A percentile compares a stretch with the other conserved stretches of the same genome.
Evolutionary conservation across 2,797 vertebrate species (phyloP).

Genomic region (Halcyon badia): DNA sequence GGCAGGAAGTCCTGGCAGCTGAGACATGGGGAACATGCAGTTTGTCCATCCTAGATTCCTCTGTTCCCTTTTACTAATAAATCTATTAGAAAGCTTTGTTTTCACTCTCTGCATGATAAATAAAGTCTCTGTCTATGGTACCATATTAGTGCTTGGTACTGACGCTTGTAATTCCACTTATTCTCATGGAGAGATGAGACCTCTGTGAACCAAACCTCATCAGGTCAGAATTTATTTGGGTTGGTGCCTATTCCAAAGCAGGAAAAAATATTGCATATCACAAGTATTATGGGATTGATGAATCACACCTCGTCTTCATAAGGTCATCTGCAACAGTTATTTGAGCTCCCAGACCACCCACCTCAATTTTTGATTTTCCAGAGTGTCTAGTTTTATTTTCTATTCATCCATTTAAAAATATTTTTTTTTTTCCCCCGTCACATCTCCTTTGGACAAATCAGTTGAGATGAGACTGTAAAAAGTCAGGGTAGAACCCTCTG

Average conservation of each 20-base stretch:
- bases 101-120: conserved; percentile 62
- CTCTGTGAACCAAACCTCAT: conserved; percentile 39
- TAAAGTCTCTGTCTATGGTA: conserved; percentile 47
- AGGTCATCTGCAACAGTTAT: conserved; percentile 35
- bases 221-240: conserved; percentile 64
- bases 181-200: conserved; percentile 50
- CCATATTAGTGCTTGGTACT: conserved; percentile 1
- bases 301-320: conserved; percentile 24
- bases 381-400: not conserved
- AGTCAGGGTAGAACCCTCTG: not conserved
- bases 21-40: conserved; percentile 36
- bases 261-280: conserved; percentile 18
- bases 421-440: accelerated
- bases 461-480: not conserved
- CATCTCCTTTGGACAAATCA: not conserved
- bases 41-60: conserved; percentile 61
- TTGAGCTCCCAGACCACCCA: conserved; percentile 47
- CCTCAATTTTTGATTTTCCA: conserved; percentile 25
- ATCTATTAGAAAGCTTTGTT: conserved; percentile 61
- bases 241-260: not conserved
- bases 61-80: conserved; percentile 66
- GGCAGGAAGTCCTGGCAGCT: conserved; percentile 67
- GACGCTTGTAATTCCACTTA: conserved; percentile 18
- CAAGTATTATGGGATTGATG: conserved; percentile 40
- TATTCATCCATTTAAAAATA: not conserved